phyloP scores from a whole-genome alignment of 1,140 invertebrate genomes.

The Drosophila nigrodunni region DNA sequence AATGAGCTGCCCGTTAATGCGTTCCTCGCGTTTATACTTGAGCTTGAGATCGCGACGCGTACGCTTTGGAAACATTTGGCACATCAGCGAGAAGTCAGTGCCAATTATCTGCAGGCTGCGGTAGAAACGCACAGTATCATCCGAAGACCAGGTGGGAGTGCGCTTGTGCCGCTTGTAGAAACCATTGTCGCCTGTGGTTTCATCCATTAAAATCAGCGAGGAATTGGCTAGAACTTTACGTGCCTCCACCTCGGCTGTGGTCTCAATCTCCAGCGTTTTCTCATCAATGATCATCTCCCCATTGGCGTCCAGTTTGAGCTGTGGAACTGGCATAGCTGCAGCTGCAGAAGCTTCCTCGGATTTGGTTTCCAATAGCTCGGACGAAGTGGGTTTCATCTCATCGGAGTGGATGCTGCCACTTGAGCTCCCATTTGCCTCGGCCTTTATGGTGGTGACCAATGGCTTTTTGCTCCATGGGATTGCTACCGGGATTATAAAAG shows the following conservation, averaged over 20 bases:
- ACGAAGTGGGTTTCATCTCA: conserved; percentile 58
- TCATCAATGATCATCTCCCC: conserved; percentile 95
- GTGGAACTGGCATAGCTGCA: conserved; percentile 88
- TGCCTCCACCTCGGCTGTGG: conserved; percentile 87
- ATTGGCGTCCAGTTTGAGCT: conserved; percentile 94
- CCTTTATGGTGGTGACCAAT: conserved; percentile 67
- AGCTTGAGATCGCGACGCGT: conserved; percentile 92
- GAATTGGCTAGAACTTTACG: conserved; percentile 88
- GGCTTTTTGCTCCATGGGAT: conserved; percentile 87
- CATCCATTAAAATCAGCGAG: conserved; percentile 88
- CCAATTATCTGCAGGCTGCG: conserved; percentile 94
- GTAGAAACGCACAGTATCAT: conserved; percentile 94
- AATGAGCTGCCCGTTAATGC: conserved; percentile 81
- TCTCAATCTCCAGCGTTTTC: conserved; percentile 93
- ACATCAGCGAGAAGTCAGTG: conserved; percentile 95
- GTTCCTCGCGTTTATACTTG: conserved; percentile 86
- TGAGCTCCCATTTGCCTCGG: conserved; percentile 40
- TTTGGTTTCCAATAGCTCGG: conserved; percentile 46
- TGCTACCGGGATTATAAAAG: conserved; percentile 93
- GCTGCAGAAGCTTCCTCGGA: conserved; percentile 33
- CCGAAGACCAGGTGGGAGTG: conserved; percentile 88
- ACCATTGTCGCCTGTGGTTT: conserved; percentile 86
- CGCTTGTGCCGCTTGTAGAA: conserved; percentile 88
- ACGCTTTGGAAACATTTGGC: conserved; percentile 91
- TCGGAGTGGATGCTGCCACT: conserved; percentile 12